Percentiles rank a stretch among this genome's conserved stretches.
Conservation (phyloP, 2,888 invertebrate species). For the Drosophila maculinotata region DNA sequence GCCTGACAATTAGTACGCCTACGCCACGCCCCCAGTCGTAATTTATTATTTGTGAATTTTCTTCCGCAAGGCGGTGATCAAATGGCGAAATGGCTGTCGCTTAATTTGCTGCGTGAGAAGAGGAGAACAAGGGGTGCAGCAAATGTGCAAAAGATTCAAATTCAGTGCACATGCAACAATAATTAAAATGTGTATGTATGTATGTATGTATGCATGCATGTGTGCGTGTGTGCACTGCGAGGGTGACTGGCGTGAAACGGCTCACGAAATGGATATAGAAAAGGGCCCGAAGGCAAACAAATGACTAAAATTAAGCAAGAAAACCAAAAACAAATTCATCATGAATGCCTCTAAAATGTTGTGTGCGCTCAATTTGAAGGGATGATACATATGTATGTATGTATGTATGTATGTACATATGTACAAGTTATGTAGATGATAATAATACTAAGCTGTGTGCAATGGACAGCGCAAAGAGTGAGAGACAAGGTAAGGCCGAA, state of each 20-base stretch:
- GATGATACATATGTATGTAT: too few relatives aligned
- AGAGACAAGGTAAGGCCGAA: slow-evolving; percentile 33
- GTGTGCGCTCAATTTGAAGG: slow-evolving; percentile 51
- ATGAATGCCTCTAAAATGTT: slow-evolving; percentile 65
- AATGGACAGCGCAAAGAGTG: slow-evolving; percentile 19
- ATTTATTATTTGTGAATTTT: slow-evolving; percentile 22
- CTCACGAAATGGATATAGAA: slow-evolving; percentile 23
- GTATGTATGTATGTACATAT: too few relatives aligned
- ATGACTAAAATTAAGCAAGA: slow-evolving; percentile 74
- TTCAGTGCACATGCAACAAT: slow-evolving; percentile 47
- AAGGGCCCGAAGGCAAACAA: slow-evolving; percentile 60
- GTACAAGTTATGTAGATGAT: slow-evolving; percentile 30
- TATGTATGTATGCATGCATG: slow-evolving; percentile 8
- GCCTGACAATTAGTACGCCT: neutral
- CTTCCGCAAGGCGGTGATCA: slow-evolving; percentile 29
- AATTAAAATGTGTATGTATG: slow-evolving; percentile 1
- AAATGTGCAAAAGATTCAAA: slow-evolving; percentile 56
- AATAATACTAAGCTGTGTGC: slow-evolving; percentile 42
- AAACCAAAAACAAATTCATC: slow-evolving; percentile 65
- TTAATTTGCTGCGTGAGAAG: slow-evolving; percentile 1
- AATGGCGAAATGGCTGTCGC: slow-evolving; percentile 11
- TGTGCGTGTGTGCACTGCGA: slow-evolving; percentile 27
- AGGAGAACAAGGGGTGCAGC: slow-evolving; percentile 4
- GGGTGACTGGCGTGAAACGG: slow-evolving; percentile 50
- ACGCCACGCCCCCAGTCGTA: neutral